phyloP scores from a whole-genome alignment of 2,888 invertebrate genomes.

The Meta bourneti region DNA sequence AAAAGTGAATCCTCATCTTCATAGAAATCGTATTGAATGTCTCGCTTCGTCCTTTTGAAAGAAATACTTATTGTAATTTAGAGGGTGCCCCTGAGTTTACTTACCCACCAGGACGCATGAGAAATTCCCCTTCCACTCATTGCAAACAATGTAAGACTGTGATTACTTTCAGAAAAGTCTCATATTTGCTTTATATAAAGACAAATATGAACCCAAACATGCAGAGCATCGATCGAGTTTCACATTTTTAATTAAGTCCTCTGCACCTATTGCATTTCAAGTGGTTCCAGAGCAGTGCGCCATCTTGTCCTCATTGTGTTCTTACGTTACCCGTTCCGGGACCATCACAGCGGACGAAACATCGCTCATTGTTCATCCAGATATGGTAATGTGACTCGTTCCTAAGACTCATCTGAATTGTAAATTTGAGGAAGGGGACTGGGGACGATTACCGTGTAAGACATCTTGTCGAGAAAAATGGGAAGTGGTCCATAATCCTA shows the following conservation, averaged over 20 bases:
- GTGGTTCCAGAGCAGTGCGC: not conserved
- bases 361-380: conserved; percentile 49
- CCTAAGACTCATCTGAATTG: conserved; percentile 34
- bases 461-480: not conserved
- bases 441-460: conserved; percentile 32
- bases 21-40: no score
- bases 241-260: conserved; percentile 13
- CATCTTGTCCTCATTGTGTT: conserved; percentile 21
- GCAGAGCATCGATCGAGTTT: not conserved
- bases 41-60: no score
- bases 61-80: no score
- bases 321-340: conserved; percentile 34
- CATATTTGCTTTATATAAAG: not conserved
- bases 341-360: conserved; percentile 15
- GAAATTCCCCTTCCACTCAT: not conserved
- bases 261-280: conserved; percentile 17
- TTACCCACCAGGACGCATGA: no score
- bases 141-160: not conserved
- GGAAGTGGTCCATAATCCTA: not conserved
- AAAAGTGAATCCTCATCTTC: not conserved
- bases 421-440: not conserved
- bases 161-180: not conserved
- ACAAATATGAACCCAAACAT: not conserved
- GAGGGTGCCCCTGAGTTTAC: no score
- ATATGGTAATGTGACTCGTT: conserved; percentile 38